Evolutionary conservation across 2,113 vertebrate genomes (phyloP).

Genomic region (Burhinus bistriatus): DNA sequence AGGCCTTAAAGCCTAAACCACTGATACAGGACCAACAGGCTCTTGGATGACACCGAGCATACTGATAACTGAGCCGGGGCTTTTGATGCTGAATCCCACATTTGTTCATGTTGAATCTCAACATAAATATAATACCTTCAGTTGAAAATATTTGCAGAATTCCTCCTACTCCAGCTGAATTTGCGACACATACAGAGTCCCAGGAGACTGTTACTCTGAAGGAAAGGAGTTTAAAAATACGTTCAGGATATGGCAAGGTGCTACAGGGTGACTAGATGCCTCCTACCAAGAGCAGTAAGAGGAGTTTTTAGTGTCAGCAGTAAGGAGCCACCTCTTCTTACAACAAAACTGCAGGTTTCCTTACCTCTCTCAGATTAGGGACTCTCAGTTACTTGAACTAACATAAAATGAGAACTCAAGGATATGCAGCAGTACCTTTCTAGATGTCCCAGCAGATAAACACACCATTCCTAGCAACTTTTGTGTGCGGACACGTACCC

Average conservation of each 20-base stretch:
- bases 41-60: not conserved
- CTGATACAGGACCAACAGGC: not conserved
- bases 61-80: not conserved
- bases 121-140: not conserved
- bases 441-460: not conserved
- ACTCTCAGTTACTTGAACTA: not conserved
- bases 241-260: not conserved
- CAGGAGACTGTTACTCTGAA: not conserved
- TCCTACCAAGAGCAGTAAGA: not conserved
- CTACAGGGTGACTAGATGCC: not conserved
- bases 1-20: not conserved
- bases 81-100: not conserved
- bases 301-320: not conserved
- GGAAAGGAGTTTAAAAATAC: not conserved
- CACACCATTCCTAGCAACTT: not conserved
- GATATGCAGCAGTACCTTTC: not conserved
- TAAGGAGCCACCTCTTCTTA: not conserved
- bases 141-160: not conserved
- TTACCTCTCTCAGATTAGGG: not conserved
- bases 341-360: not conserved
- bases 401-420: not conserved
- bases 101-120: not conserved
- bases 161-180: not conserved
- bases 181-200: not conserved
- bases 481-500: fast-evolving